phyloP scores from a whole-genome alignment of 2,113 vertebrate genomes.

The Sclerurus mexicanus region DNA sequence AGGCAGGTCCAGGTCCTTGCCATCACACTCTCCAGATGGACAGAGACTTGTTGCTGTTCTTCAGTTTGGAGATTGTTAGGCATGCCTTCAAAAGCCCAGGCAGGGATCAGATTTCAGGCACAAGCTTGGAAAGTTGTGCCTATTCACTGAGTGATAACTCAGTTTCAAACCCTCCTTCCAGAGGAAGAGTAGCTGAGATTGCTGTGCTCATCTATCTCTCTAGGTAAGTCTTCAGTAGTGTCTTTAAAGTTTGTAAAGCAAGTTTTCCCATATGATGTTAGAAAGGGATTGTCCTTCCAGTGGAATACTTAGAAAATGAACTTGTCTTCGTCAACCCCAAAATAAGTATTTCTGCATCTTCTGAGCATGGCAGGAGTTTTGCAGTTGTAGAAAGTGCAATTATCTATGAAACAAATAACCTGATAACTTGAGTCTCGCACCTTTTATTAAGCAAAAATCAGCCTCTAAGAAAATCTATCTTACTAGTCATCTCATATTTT shows the following conservation, averaged over 20 bases:
- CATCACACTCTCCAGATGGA: background rate
- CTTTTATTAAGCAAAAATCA: background rate
- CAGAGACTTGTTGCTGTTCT: background rate
- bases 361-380: background rate
- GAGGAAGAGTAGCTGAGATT: background rate
- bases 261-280: background rate
- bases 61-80: background rate
- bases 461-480: background rate
- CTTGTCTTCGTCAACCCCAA: background rate
- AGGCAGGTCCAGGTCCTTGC: background rate
- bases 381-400: background rate
- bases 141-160: background rate
- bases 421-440: background rate
- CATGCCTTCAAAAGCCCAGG: background rate
- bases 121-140: background rate
- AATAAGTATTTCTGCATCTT: background rate
- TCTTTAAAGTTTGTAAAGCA: background rate
- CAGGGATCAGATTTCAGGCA: background rate
- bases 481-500: background rate
- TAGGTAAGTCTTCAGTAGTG: background rate
- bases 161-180: background rate
- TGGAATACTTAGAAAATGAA: background rate
- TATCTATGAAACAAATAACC: background rate
- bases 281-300: background rate
- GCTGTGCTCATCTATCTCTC: background rate